phyloP scores from a whole-genome alignment of 2,113 vertebrate species.

The Coptodon rendalli region DNA sequence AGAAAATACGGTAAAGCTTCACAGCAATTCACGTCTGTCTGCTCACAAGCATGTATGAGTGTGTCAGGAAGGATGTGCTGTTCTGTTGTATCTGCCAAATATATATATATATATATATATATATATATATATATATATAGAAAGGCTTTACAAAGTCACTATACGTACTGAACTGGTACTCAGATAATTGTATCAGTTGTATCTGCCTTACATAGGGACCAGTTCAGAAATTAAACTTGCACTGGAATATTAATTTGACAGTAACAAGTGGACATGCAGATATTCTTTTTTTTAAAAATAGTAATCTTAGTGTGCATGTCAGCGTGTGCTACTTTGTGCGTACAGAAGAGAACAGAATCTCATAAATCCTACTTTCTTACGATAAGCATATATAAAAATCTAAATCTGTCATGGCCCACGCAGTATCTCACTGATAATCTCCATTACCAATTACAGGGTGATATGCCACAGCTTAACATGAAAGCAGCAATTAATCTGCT shows the following conservation, averaged over 20 bases:
- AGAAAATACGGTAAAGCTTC: constrained; percentile 30
- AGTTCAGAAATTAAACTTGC: neutral
- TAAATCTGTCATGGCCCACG: constrained; percentile 10
- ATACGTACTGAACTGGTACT: neutral
- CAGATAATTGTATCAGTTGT: neutral
- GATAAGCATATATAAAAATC: constrained; percentile 50
- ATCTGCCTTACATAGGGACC: neutral
- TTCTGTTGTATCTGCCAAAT: neutral
- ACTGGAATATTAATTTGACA: neutral
- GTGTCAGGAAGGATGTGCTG: neutral
- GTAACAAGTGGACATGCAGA: neutral
- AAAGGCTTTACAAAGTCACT: neutral
- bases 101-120: too few species aligned
- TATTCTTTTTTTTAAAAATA: fast-evolving
- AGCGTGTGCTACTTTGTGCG: neutral
- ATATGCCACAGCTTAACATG: constrained; percentile 53
- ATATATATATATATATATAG: neutral
- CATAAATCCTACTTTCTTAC: constrained; percentile 59
- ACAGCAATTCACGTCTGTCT: neutral
- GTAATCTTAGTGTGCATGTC: neutral
- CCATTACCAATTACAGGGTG: constrained; percentile 60
- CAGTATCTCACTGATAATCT: constrained; percentile 63
- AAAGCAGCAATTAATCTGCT: constrained; percentile 65
- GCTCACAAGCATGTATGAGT: neutral
- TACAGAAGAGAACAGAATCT: neutral